A percentile compares a stretch with the other conserved stretches of the same genome.
These are phyloP conservation scores for Leptobrachium leishanense DNA, from an alignment of 2,113 vertebrate species.

Conservation along the genomic window DNA sequence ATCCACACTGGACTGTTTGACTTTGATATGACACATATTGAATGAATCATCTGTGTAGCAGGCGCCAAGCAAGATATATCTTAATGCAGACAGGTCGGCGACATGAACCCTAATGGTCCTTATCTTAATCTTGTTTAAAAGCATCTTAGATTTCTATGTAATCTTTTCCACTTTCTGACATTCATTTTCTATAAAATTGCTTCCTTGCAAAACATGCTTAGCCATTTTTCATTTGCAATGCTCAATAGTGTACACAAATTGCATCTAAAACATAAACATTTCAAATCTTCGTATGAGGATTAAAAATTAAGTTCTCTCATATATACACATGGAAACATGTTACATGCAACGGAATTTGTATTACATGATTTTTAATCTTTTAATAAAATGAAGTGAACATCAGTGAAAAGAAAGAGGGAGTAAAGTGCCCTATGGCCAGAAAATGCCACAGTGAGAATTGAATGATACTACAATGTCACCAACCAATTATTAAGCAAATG, in stretches of 20 bases:
- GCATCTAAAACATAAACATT: background rate
- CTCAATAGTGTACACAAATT: conserved; percentile 29
- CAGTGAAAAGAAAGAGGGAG: too few species aligned
- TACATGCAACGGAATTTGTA: too few species aligned
- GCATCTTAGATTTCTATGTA: conserved; percentile 81
- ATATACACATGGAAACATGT: too few species aligned
- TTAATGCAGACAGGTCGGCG: conserved; percentile 85
- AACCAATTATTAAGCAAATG: conserved; percentile 3
- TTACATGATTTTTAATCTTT: too few species aligned
- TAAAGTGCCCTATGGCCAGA: too few species aligned
- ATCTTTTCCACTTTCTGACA: conserved; percentile 77
- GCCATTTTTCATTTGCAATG: conserved; percentile 57
- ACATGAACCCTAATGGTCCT: conserved; percentile 86
- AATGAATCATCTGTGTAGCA: conserved; percentile 69
- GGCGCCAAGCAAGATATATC: conserved; percentile 77
- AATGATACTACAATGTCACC: conserved; percentile 3
- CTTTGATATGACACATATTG: conserved; percentile 81
- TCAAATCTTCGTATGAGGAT: too few species aligned
- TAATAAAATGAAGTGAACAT: too few species aligned
- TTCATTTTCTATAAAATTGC: conserved; percentile 67
- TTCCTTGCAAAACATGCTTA: conserved; percentile 50
- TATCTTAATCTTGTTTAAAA: conserved; percentile 92
- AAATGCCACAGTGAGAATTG: background rate
- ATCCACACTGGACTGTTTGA: conserved; percentile 67
- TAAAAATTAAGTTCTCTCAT: too few species aligned